Conservation (phyloP, 2,113 vertebrate genomes). For the Leucoraja erinaceus region DNA sequence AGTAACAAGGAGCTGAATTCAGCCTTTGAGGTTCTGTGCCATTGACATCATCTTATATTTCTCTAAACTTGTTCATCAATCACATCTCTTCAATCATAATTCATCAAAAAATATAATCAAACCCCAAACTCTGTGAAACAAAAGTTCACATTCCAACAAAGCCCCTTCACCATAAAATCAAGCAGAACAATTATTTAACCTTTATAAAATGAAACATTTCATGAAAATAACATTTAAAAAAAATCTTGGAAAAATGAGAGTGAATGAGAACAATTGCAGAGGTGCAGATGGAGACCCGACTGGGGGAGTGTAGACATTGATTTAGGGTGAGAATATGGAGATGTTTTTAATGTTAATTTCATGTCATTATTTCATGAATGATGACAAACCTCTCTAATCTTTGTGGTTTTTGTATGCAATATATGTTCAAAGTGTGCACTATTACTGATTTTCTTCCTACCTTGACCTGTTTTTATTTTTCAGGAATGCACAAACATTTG, state of each 20-base stretch:
- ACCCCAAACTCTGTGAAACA: background rate
- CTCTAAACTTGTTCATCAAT: background rate
- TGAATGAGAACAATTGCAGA: background rate
- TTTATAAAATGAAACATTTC: background rate
- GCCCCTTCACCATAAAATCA: background rate
- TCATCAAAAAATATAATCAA: background rate
- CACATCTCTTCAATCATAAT: background rate
- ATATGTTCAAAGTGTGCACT: background rate
- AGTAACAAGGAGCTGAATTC: too few relatives aligned
- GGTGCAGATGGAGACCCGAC: background rate
- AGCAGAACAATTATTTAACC: background rate
- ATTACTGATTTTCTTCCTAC: background rate
- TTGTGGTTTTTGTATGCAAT: constrained; percentile 37
- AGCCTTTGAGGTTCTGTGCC: too few relatives aligned
- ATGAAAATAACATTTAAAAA: background rate
- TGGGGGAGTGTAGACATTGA: background rate
- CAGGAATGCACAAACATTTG: constrained; percentile 89
- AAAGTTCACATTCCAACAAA: background rate
- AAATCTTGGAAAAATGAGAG: background rate
- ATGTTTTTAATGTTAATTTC: too few relatives aligned
- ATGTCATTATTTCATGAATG: background rate
- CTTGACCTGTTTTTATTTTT: background rate
- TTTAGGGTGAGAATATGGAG: background rate
- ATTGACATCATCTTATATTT: background rate
- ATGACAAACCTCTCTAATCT: background rate